Percentiles rank a stretch among this genome's conserved stretches.
These are phyloP conservation scores for Terebella lapidaria DNA, from an alignment of 2,888 invertebrate species.

Conservation along the genomic window DNA sequence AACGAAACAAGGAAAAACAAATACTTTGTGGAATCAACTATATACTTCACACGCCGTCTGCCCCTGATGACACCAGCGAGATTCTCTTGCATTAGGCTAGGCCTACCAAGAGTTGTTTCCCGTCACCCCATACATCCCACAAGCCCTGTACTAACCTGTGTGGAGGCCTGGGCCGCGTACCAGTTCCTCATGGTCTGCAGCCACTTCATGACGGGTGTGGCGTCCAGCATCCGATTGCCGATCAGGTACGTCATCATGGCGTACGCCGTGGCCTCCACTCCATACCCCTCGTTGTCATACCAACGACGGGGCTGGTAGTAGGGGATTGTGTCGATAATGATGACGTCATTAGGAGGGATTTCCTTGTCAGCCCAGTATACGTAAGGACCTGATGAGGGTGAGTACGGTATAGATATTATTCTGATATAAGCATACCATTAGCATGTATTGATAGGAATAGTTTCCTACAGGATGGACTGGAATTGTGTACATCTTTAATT, in stretches of 20 bases:
- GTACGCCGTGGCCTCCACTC: constrained; percentile 89
- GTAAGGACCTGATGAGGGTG: constrained; percentile 8
- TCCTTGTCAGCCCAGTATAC: constrained; percentile 44
- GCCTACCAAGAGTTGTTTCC: too few relatives aligned
- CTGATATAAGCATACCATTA: too few relatives aligned
- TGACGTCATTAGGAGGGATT: constrained; percentile 39
- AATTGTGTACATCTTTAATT: too few relatives aligned
- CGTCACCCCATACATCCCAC: too few relatives aligned
- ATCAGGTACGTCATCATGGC: constrained; percentile 73
- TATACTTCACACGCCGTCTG: too few relatives aligned
- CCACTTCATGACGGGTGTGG: constrained; percentile 46
- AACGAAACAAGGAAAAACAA: too few relatives aligned
- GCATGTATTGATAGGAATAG: too few relatives aligned
- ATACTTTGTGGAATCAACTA: too few relatives aligned
- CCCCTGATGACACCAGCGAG: too few relatives aligned
- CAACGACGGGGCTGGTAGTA: constrained; percentile 76
- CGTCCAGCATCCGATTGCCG: constrained; percentile 19
- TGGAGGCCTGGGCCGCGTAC: constrained; percentile 45
- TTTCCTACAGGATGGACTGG: too few relatives aligned
- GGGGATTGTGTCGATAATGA: constrained; percentile 57
- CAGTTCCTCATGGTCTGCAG: constrained; percentile 48
- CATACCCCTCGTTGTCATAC: constrained; percentile 79
- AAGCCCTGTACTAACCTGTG: constrained; percentile 43
- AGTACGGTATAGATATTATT: too few relatives aligned
- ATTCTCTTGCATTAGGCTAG: too few relatives aligned